Conservation (phyloP, 2,797 vertebrate species). For the Protosalanx chinensis region DNA sequence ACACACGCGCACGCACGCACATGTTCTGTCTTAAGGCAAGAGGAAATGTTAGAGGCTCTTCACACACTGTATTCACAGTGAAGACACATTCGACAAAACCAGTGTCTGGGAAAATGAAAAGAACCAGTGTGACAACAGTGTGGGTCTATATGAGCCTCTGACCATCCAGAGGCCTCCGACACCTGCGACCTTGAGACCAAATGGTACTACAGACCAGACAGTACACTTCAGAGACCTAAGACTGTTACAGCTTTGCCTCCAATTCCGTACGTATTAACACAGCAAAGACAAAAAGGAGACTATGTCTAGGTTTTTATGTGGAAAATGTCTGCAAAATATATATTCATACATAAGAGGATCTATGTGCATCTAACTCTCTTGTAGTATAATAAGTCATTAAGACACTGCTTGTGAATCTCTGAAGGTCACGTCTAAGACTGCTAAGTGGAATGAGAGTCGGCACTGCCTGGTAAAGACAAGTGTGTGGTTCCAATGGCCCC, state of each 20-base stretch:
- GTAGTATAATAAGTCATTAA: conserved; percentile 66
- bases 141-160: conserved; percentile 35
- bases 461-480: conserved; percentile 38
- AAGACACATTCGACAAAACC: conserved; percentile 29
- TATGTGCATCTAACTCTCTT: conserved; percentile 75
- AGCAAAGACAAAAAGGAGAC: conserved; percentile 37
- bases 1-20: conserved; percentile 30
- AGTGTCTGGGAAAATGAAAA: conserved; percentile 48
- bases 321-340: conserved; percentile 80
- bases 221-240: conserved; percentile 38
- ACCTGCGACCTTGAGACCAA: conserved; percentile 42
- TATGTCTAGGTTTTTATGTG: conserved; percentile 67
- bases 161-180: conserved; percentile 27
- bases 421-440: conserved; percentile 57
- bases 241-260: conserved; percentile 37
- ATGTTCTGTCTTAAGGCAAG: conserved; percentile 56
- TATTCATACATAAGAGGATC: conserved; percentile 70
- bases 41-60: conserved; percentile 47
- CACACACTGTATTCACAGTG: conserved; percentile 14
- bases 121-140: conserved; percentile 32
- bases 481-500: conserved; percentile 33
- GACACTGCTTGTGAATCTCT: conserved; percentile 68
- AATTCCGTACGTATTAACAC: conserved; percentile 33
- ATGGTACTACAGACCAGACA: conserved; percentile 47
- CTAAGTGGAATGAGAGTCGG: conserved; percentile 55